Percentiles rank a stretch among this genome's conserved stretches.
phyloP scores from a whole-genome alignment of 2,888 invertebrate species.

The Dendrolimus houi region DNA sequence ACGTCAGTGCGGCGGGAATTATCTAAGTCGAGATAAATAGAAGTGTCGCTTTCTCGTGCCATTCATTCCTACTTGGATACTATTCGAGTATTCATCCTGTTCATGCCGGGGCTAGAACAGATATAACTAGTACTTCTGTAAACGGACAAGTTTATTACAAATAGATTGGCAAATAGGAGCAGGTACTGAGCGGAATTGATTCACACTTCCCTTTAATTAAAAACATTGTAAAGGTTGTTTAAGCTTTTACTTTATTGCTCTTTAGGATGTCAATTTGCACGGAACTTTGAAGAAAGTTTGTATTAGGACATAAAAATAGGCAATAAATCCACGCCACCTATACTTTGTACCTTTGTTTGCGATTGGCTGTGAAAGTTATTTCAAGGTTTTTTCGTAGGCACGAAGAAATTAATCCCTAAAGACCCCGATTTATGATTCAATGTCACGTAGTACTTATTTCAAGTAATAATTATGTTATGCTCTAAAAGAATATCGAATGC shows the following conservation, averaged over 20 bases:
- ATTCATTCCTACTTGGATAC: constrained; percentile 34
- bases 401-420: not conserved
- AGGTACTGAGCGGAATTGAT: too few species aligned
- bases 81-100: constrained; percentile 41
- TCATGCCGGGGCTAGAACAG: constrained; percentile 36
- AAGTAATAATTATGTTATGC: not conserved
- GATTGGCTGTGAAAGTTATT: constrained; percentile 34
- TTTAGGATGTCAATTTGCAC: constrained; percentile 43
- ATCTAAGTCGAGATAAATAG: constrained; percentile 65
- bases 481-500: not conserved
- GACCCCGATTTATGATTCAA: not conserved
- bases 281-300: constrained; percentile 36
- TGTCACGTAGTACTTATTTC: constrained; percentile 6
- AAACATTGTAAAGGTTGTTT: too few species aligned
- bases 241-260: constrained; percentile 25
- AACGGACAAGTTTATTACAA: constrained; percentile 44
- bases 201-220: too few species aligned
- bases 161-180: constrained; percentile 4
- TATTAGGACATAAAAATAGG: constrained; percentile 37
- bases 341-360: constrained; percentile 41
- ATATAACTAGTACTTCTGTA: constrained; percentile 23
- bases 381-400: constrained; percentile 10
- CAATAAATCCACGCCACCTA: constrained; percentile 38
- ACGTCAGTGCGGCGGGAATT: constrained; percentile 59
- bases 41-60: constrained; percentile 38